Conservation (phyloP, 2,888 invertebrate genomes). For the Thalpophila matura region DNA sequence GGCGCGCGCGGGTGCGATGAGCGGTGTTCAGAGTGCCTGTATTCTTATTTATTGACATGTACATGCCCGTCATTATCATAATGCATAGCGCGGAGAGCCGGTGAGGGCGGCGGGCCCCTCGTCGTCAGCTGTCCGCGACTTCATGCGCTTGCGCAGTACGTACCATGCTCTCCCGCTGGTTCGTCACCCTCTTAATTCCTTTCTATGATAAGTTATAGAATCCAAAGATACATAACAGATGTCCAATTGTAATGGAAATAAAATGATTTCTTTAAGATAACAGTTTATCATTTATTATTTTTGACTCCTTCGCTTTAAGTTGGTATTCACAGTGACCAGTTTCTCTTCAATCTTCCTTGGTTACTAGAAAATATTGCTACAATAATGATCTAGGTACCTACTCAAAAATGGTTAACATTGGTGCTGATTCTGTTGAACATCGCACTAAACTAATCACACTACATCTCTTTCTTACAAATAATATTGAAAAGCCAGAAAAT, state of each 20-base stretch:
- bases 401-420: no score
- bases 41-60: not conserved
- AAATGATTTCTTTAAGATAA: conserved; percentile 74
- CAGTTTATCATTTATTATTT: conserved; percentile 53
- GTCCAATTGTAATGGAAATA: conserved; percentile 84
- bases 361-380: no score
- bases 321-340: no score
- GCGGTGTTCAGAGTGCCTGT: conserved; percentile 18
- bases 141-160: conserved; percentile 32
- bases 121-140: not conserved
- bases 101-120: not conserved
- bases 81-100: not conserved
- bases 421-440: no score
- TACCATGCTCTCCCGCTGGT: conserved; percentile 38
- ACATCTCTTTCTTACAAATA: no score
- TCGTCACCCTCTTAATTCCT: conserved; percentile 57
- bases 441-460: no score
- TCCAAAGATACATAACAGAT: conserved; percentile 85
- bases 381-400: no score
- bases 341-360: no score
- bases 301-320: no score
- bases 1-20: not conserved
- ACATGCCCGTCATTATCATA: not conserved
- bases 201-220: conserved; percentile 77
- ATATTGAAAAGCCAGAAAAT: no score